A percentile compares a stretch with the other conserved stretches of the same genome.
phyloP scores from a whole-genome alignment of 2,888 invertebrate species.

The Agrotis clavis region DNA sequence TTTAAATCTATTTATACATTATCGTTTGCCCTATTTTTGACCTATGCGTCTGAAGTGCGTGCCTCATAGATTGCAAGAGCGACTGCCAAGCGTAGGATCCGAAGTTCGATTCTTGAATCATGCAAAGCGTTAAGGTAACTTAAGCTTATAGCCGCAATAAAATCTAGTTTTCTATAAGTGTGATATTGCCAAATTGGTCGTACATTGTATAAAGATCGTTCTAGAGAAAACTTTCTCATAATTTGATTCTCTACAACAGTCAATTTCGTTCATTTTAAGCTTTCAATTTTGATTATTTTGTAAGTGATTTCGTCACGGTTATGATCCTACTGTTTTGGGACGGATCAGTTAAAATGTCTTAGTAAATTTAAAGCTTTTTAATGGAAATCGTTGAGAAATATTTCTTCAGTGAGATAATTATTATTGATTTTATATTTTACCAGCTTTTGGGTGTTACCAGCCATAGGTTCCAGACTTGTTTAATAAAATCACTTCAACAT shows the following conservation, averaged over 20 bases:
- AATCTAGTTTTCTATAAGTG: slow-evolving; percentile 48
- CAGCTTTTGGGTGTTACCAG: too few relatives aligned
- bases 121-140: too few relatives aligned
- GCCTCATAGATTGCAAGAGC: neutral
- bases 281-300: slow-evolving; percentile 28
- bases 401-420: too few relatives aligned
- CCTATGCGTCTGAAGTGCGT: too few relatives aligned
- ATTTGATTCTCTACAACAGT: slow-evolving; percentile 21
- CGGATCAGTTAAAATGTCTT: neutral
- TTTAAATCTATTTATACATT: too few relatives aligned
- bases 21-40: too few relatives aligned
- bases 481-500: too few relatives aligned
- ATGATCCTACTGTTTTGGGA: neutral
- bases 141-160: too few relatives aligned
- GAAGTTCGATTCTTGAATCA: too few relatives aligned
- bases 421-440: too few relatives aligned
- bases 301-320: slow-evolving; percentile 22
- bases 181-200: slow-evolving; percentile 44
- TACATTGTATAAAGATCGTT: slow-evolving; percentile 24
- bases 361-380: neutral
- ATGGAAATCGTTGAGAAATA: neutral
- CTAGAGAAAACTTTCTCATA: slow-evolving; percentile 35
- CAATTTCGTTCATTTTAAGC: slow-evolving; percentile 6
- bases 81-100: neutral
- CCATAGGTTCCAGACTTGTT: too few relatives aligned